Base-by-base conservation (phyloP, 2,888 invertebrate genomes). In the Xestia rhomboidea region DNA sequence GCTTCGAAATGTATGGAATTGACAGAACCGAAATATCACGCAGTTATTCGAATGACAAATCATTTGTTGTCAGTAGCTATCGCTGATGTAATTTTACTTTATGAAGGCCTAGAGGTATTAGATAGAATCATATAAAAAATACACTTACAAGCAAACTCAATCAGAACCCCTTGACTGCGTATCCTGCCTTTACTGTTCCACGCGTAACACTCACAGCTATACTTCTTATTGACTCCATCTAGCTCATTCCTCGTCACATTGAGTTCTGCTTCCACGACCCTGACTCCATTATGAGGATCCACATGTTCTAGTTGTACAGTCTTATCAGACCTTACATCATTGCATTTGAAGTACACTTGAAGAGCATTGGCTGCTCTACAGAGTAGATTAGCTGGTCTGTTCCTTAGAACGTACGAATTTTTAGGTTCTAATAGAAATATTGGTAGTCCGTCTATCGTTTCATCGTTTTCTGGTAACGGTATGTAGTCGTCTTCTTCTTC, bases 321-420 rank as follows among this genome's bases (percentile, higher is more conserved):
- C 76, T 94, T 95, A 75, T 97, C 97, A 2, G 92, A 92, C 80
- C 95, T 95, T 0, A 97, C 97, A 69, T 97, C 98, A 93, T 98
- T 99, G 94, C 99, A 99, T 91, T 98, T 97, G 95, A 99, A 99
- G 92, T 93, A 96, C 21, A 97, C 98, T 94, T 98, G 98, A n/a
- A 99, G 97, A 34, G 99, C 99, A 94, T 99, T 98, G 10, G 98
- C 98, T 0, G 99, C 99, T 89, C 98, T 97, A 93, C 99, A 99
- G 72, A 98, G 97, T 51, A 99, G 96, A 5, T 97, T 98, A 0
- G 99, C 99, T 51, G 99, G 99, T 89, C 98, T 98, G 90, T 98
- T 98, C 92, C 99, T 98, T 63, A 99, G 97, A 81, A 99, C 99
- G 95, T 98, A 99, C 1, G 98, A 97, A 93, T 98, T 98, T 90